Conservation (phyloP, 2,888 invertebrate species). For the Drosophila parthenogenetica region DNA sequence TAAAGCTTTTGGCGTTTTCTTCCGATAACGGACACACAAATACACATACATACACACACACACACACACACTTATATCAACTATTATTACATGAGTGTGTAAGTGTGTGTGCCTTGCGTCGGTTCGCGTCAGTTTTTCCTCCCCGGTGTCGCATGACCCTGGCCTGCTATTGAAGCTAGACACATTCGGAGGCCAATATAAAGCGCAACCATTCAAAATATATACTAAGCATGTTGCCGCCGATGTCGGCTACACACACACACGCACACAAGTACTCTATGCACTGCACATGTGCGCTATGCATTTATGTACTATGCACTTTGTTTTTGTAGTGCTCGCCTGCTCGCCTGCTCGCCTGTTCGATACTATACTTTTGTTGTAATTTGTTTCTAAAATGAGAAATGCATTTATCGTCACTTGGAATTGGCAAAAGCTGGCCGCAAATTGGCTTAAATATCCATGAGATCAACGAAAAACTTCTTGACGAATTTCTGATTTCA, state of each 20-base stretch:
- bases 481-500: background rate
- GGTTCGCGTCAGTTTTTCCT: constrained; percentile 81
- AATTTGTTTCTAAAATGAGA: constrained; percentile 35
- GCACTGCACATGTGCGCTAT: constrained; percentile 11
- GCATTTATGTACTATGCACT: constrained; percentile 17
- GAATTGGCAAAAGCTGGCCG: constrained; percentile 23
- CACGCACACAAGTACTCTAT: constrained; percentile 29
- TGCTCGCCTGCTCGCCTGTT: constrained; percentile 17
- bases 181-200: constrained; percentile 81
- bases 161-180: constrained; percentile 84
- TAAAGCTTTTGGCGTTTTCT: constrained; percentile 79
- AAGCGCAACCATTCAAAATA: constrained; percentile 80
- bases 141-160: constrained; percentile 83
- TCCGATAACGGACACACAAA: constrained; percentile 76
- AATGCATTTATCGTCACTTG: constrained; percentile 8
- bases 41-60: no score
- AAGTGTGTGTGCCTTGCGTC: constrained; percentile 44
- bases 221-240: constrained; percentile 68
- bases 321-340: constrained; percentile 39
- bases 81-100: constrained; percentile 3
- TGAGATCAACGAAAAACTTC: background rate
- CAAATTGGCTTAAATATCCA: background rate
- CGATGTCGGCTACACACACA: constrained; percentile 58
- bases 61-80: constrained; percentile 6
- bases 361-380: constrained; percentile 32